A percentile compares a stretch with the other conserved stretches of the same genome.
Conservation (phyloP, 2,797 vertebrate genomes). For the Paguma larvata region DNA sequence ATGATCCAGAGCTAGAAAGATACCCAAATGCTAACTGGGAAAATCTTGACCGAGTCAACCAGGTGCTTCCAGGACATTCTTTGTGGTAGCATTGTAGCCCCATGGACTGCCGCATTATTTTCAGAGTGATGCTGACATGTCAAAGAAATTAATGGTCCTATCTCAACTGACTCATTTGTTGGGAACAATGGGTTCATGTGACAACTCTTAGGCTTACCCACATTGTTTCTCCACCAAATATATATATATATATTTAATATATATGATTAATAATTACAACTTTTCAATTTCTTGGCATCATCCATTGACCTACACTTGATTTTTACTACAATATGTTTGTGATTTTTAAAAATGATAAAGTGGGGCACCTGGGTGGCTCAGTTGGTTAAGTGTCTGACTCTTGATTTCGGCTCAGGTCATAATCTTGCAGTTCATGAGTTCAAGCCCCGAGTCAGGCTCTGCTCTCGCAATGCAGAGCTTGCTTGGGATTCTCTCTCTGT, state of each 20-base stretch:
- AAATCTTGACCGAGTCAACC: neutral
- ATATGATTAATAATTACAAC: neutral
- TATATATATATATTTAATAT: too few relatives aligned
- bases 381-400: too few relatives aligned
- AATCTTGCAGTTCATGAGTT: too few relatives aligned
- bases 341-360: neutral
- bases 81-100: neutral
- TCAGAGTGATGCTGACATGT: neutral
- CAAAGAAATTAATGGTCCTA: neutral
- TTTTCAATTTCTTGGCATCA: conserved; percentile 11
- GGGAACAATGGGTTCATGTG: neutral
- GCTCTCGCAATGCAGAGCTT: too few relatives aligned
- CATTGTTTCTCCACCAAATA: neutral
- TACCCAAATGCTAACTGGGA: neutral
- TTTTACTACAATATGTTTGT: conserved; percentile 3
- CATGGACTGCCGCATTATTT: neutral
- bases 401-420: too few relatives aligned
- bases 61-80: neutral
- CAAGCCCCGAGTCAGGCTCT: too few relatives aligned
- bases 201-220: neutral
- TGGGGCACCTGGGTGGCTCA: too few relatives aligned
- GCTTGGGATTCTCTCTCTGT: too few relatives aligned
- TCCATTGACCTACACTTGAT: neutral
- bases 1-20: neutral
- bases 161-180: neutral